These are phyloP conservation scores for Myotis lucifugus DNA, from an alignment of 2,113 vertebrate species.

Conservation along the genomic window DNA sequence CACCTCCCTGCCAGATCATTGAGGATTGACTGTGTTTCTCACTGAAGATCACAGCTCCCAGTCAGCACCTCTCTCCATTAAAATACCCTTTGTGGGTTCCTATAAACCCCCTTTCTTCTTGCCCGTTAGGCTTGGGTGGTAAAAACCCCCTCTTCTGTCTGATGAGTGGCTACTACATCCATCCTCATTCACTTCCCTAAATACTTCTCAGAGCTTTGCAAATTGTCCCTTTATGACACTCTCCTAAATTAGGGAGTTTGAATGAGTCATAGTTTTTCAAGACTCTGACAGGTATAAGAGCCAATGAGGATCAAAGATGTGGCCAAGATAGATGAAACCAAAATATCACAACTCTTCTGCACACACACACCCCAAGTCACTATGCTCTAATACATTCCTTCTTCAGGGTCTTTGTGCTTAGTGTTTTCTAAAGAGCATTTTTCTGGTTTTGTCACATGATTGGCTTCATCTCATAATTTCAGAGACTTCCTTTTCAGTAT, in stretches of 20 bases:
- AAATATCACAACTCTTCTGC: background rate
- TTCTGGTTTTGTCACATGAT: background rate
- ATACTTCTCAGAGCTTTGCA: background rate
- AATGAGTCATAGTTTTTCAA: background rate
- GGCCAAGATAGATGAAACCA: background rate
- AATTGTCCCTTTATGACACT: background rate
- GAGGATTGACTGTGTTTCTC: background rate
- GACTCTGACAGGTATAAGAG: background rate
- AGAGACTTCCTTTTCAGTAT: background rate
- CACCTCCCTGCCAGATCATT: background rate
- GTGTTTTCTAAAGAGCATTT: background rate
- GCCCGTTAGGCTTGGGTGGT: background rate
- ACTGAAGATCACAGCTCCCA: background rate
- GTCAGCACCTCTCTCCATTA: background rate
- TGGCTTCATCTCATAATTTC: background rate
- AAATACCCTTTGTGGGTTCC: background rate
- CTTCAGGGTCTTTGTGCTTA: background rate
- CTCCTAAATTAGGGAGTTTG: background rate
- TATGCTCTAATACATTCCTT: background rate
- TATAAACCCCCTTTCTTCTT: background rate
- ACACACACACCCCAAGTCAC: background rate
- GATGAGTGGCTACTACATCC: background rate
- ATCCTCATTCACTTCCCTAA: background rate
- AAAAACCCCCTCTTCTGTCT: background rate
- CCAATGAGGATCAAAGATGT: background rate